Evolutionary conservation across 2,797 vertebrate genomes (phyloP).

Genomic region (Centroberyx gerrardi): DNA sequence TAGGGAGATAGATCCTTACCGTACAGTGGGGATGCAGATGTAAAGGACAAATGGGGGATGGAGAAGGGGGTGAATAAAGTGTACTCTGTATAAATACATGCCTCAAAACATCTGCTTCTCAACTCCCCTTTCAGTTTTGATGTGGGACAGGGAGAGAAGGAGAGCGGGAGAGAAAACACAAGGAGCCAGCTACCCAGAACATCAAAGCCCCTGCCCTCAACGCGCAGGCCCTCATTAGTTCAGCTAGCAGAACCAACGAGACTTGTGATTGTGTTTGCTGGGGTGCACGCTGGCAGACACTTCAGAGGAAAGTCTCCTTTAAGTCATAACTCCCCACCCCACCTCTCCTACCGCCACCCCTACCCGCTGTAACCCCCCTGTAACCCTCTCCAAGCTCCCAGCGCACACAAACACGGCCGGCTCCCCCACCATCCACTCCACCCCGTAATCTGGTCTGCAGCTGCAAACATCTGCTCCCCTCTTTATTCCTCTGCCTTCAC

Average conservation of each 20-base stretch:
- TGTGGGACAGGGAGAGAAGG: conserved; percentile 87
- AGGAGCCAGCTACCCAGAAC: conserved; percentile 89
- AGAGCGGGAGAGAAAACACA: conserved; percentile 86
- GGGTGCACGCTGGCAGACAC: conserved; percentile 88
- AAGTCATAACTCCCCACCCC: conserved; percentile 86
- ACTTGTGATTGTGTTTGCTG: conserved; percentile 90
- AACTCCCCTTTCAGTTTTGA: conserved; percentile 87
- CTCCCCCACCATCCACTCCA: conserved; percentile 82
- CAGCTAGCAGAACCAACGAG: conserved; percentile 88
- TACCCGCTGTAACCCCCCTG: conserved; percentile 81
- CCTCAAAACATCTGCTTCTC: conserved; percentile 89
- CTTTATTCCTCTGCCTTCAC: conserved; percentile 78
- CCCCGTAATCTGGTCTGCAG: conserved; percentile 89
- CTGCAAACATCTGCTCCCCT: conserved; percentile 87
- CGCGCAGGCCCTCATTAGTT: conserved; percentile 89
- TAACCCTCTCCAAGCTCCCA: conserved; percentile 77
- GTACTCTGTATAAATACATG: conserved; percentile 84
- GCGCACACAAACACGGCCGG: conserved; percentile 65
- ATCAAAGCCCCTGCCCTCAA: conserved; percentile 87
- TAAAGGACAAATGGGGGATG: conserved; percentile 69
- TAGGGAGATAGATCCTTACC: conserved; percentile 63
- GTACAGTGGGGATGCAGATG: conserved; percentile 58
- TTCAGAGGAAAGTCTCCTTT: conserved; percentile 89
- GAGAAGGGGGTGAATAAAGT: conserved; percentile 79
- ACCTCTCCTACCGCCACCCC: conserved; percentile 76